Evolutionary conservation across 2,113 vertebrate species (phyloP).

Genomic region (Aegithalos caudatus): DNA sequence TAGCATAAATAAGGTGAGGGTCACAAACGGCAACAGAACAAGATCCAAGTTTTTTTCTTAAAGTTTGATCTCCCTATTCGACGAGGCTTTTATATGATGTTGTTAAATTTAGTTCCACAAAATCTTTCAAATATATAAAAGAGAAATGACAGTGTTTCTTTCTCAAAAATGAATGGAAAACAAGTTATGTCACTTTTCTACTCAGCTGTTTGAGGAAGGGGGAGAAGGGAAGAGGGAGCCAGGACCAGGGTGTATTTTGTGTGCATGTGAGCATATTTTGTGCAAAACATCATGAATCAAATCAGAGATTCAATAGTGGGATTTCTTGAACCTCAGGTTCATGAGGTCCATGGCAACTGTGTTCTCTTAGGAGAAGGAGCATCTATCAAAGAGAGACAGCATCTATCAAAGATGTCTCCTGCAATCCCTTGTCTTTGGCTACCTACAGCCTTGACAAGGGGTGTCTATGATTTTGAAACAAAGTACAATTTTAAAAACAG

Average conservation of each 20-base stretch:
- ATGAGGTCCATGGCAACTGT: background rate
- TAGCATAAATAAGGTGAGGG: background rate
- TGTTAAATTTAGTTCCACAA: background rate
- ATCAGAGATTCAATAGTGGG: background rate
- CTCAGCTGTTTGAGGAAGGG: background rate
- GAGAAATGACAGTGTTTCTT: background rate
- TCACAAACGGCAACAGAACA: background rate
- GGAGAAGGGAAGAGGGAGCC: background rate
- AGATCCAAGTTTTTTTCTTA: background rate
- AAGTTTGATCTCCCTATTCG: background rate
- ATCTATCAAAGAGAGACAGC: background rate
- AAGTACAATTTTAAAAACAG: background rate
- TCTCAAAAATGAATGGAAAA: background rate
- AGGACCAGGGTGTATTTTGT: background rate
- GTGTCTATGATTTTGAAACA: background rate
- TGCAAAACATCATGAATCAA: background rate
- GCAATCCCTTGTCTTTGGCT: background rate
- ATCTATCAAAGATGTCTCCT: background rate
- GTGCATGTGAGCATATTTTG: background rate
- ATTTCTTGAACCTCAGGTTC: background rate
- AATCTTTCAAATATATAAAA: background rate
- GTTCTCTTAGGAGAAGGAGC: background rate
- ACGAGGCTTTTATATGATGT: background rate
- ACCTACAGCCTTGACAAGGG: background rate
- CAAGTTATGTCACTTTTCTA: background rate